Conservation (phyloP, 2,888 invertebrate genomes). For the Opisthograptis luteolata region DNA sequence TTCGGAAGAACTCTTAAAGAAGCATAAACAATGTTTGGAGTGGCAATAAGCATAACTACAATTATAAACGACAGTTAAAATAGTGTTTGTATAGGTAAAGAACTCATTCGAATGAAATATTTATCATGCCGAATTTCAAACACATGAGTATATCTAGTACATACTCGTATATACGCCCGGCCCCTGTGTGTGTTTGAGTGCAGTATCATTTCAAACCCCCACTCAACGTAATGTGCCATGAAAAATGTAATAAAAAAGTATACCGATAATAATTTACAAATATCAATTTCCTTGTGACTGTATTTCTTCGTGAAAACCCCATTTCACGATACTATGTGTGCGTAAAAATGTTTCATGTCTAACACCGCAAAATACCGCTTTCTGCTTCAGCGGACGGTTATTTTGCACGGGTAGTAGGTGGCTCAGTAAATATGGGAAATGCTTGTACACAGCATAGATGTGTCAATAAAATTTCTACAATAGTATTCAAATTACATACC, state of each 20-base stretch:
- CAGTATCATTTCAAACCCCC: slow-evolving; percentile 8
- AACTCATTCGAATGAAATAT: too few relatives aligned
- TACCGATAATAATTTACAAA: slow-evolving; percentile 20
- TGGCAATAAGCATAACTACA: too few relatives aligned
- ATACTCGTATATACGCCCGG: neutral
- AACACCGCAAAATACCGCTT: neutral
- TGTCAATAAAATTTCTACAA: too few relatives aligned
- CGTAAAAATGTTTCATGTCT: slow-evolving; percentile 3
- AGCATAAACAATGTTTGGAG: too few relatives aligned
- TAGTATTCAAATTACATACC: too few relatives aligned
- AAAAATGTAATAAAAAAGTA: slow-evolving; percentile 30
- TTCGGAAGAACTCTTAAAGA: too few relatives aligned
- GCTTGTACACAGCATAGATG: too few relatives aligned
- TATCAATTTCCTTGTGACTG: slow-evolving; percentile 30
- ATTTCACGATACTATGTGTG: slow-evolving; percentile 13
- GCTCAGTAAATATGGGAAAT: too few relatives aligned
- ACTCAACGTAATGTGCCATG: slow-evolving; percentile 12
- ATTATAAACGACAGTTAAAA: too few relatives aligned
- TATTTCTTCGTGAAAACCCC: slow-evolving; percentile 13
- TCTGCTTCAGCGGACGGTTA: neutral
- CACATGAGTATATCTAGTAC: too few relatives aligned
- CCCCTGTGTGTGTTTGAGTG: neutral
- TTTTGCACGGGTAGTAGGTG: too few relatives aligned
- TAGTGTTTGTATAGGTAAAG: too few relatives aligned
- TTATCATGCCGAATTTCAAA: neutral